Base-by-base conservation (phyloP, 2,797 vertebrate species). In the Sternarchorhynchus goeldii region DNA sequence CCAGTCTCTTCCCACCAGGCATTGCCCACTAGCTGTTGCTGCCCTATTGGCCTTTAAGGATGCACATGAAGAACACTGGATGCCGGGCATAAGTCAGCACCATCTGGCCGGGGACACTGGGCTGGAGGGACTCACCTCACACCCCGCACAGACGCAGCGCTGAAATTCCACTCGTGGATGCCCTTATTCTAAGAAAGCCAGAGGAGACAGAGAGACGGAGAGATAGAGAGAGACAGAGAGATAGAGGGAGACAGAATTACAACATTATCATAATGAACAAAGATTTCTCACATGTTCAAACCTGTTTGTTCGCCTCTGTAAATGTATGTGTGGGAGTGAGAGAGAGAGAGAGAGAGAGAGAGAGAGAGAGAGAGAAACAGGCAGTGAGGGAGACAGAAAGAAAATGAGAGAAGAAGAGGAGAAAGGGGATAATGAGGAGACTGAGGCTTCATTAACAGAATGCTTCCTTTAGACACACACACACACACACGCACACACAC, bases 81-180 rank as follows among this genome's bases (percentile, higher is more conserved):
- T 4, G 45, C 8, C 5, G 29, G 25, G 45, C 2, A 25, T 20
- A 45, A 32, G 50, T 56, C 16, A 41, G 2, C 5, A 64, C 39
- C 25, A 29, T n/a, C 16, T 29, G 16, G 10, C 20, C 6, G 6
- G 39, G 29, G 45, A 10, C 34, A 17, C 41, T 5, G 25, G 36
- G 29, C 5, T 8, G 6, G 16, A 63, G n/a, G 59, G 34, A 65
- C 31, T 90, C 84, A 94, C 94, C 94, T 95, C 84, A 94, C 94
- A 16, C 98, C 97, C 77, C 98, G 94, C 67, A 99, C 93, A 2
- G 96, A 95, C 3, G 94, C 87, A 59, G 96, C 96, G 75, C 91
- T 94, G 85, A 99, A 99, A 90, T 99, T 97, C 98, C 98, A 99
- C 87, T 99, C 98, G 0, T 99, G 95, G 81, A 99, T 95, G 75